Evolutionary conservation across 2,113 vertebrate genomes (phyloP).

Genomic region (Suncus etruscus): DNA sequence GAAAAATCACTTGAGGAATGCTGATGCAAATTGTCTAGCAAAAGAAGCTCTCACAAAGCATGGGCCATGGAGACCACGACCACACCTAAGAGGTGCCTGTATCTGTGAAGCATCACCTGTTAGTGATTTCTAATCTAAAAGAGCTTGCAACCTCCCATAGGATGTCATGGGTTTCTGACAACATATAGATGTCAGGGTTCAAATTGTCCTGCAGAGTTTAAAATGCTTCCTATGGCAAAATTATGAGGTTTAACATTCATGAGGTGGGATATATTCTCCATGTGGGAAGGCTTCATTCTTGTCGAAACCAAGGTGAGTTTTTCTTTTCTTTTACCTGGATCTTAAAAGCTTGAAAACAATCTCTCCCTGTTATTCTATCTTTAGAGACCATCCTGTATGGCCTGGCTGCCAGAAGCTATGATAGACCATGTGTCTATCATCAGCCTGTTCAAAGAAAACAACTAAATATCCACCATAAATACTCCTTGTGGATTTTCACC

Average conservation of each 20-base stretch:
- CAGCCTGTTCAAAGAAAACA: constrained; percentile 52
- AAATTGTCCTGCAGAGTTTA: constrained; percentile 32
- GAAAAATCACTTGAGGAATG: not conserved
- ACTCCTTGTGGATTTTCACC: constrained; percentile 64
- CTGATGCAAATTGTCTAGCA: not conserved
- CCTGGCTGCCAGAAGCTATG: not conserved
- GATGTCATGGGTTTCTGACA: constrained; percentile 31
- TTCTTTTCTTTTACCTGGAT: constrained; percentile 16
- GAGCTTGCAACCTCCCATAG: not conserved
- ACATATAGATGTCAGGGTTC: constrained; percentile 9
- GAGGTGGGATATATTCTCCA: not conserved
- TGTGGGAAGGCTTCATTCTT: not conserved
- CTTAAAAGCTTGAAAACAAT: not conserved
- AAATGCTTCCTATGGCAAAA: constrained; percentile 9
- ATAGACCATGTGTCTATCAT: constrained; percentile 5
- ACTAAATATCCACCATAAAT: constrained; percentile 34
- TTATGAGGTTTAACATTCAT: not conserved
- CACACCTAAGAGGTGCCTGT: not conserved
- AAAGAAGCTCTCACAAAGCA: not conserved
- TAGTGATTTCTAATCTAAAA: constrained; percentile 44
- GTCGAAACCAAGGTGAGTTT: not conserved
- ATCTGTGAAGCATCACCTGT: not conserved
- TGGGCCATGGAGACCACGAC: not conserved
- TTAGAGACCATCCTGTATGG: not conserved
- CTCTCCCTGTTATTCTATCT: not conserved